Conservation (phyloP, 35 echinoderm and acorn worm species). For the Patiria miniata region DNA sequence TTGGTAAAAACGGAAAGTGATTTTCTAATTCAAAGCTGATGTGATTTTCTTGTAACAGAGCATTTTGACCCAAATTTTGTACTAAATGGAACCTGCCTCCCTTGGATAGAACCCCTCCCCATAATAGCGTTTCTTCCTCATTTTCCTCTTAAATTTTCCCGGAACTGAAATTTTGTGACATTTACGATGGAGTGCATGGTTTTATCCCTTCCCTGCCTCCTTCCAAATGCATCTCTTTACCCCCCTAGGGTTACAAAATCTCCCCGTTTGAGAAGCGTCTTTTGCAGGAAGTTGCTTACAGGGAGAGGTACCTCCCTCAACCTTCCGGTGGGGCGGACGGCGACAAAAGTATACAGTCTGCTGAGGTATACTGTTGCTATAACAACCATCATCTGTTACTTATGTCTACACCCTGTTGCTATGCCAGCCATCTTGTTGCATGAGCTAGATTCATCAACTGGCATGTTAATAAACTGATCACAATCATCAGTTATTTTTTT, state of each 20-base stretch:
- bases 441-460: slow-evolving; percentile 12
- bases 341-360: not conserved
- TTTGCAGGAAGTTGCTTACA: slow-evolving; percentile 70
- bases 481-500: too few species aligned
- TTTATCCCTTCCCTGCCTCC: not conserved
- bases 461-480: not conserved
- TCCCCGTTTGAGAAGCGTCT: slow-evolving; percentile 91
- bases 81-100: not conserved
- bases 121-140: not conserved
- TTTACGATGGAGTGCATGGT: slow-evolving; percentile 17
- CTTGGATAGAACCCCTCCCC: not conserved
- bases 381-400: not conserved
- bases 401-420: not conserved
- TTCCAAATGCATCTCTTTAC: slow-evolving; percentile 8
- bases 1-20: too few species aligned
- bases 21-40: not conserved
- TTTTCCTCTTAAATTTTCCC: not conserved
- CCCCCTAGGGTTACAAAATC: slow-evolving; percentile 61
- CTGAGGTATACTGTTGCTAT: slow-evolving; percentile 31
- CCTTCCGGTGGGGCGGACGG: not conserved
- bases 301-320: slow-evolving; percentile 45
- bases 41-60: not conserved
- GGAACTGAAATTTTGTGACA: not conserved
- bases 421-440: slow-evolving; percentile 17
- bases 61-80: not conserved